Evolutionary conservation across 2,888 invertebrate species (phyloP).

Genomic region (Athrips mouffetella): DNA sequence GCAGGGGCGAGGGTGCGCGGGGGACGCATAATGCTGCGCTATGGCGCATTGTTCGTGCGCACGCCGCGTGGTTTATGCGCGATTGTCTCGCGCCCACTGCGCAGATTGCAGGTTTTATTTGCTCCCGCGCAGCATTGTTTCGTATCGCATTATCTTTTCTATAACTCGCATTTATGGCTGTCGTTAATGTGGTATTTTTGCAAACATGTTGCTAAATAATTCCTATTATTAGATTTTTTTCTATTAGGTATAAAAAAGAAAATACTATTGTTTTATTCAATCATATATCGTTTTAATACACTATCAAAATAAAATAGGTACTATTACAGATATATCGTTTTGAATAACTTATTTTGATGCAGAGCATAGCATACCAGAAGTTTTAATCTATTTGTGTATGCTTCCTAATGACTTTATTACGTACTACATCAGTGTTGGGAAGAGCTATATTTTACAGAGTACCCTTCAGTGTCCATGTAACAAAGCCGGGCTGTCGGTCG

Average conservation of each 20-base stretch:
- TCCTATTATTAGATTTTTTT: not conserved
- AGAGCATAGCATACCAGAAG: too few relatives aligned
- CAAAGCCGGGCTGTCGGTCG: too few relatives aligned
- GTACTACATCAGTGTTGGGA: too few relatives aligned
- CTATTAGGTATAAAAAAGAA: not conserved
- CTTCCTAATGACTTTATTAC: too few relatives aligned
- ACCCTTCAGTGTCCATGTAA: not conserved
- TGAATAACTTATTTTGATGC: too few relatives aligned
- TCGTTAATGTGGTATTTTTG: conserved; percentile 47
- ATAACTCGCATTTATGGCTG: conserved; percentile 43
- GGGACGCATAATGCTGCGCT: conserved; percentile 14
- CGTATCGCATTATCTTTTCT: conserved; percentile 37
- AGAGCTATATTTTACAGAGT: too few relatives aligned
- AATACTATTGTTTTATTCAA: not conserved
- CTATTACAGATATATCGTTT: too few relatives aligned
- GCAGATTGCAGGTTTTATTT: conserved; percentile 27
- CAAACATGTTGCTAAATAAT: conserved; percentile 9
- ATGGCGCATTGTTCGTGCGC: conserved; percentile 52
- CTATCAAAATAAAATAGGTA: too few relatives aligned
- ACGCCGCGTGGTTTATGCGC: conserved; percentile 60
- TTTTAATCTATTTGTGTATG: too few relatives aligned
- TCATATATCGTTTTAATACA: not conserved
- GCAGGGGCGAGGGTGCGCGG: conserved; percentile 17
- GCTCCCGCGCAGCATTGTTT: conserved; percentile 32
- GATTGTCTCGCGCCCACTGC: conserved; percentile 45